Base-by-base conservation (phyloP, 2,797 vertebrate species). In the Myiotriccus ornatus region DNA sequence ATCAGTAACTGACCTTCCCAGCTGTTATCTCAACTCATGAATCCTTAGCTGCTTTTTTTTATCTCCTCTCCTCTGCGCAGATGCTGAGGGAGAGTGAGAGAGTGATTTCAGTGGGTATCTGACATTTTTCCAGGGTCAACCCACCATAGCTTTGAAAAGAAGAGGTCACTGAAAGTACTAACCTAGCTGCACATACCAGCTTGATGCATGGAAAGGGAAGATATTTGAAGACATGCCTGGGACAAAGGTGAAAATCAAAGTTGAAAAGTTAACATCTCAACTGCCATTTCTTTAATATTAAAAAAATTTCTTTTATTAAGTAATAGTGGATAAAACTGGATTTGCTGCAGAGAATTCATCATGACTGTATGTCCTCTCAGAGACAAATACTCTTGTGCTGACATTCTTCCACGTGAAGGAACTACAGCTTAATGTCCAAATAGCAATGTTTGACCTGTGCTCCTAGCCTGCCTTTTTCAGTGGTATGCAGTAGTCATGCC, bases 181-280 rank as follows among this genome's bases (percentile, higher is more conserved):
- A 3, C 46, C 22, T 60, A 65, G 12, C 12, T 64, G 11, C 8
- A 14, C 68, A 14, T 14, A 81, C 25, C 14, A 77, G 12, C 12
- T 77, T 76, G 39, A 87, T 34, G 6, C 12, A 86, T 30, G 43
- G 21, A 91, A 76, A 47, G 43, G 9, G 18, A 87, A 71, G 35
- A 81, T 81, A 84, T 94, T 52, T 53, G 80, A 94, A 91, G 52
- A 52, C 8, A 56, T 46, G 13, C 0, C 11, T 24, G 28, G 24
- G 15, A 67, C 32, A 91, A 68, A 89, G n/a, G 30, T 79, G 52
- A 89, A 94, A 95, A 91, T 73, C 47, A 75, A 84, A 84, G 17
- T 10, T 64, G 62, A 76, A 87, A 84, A 70, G 12, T 70, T 82
- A 79, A 39, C 2, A 0, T 80, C 25, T 80, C 37, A 90, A 44